Conservation (phyloP, 2,113 vertebrate species). For the Mobula hypostoma region DNA sequence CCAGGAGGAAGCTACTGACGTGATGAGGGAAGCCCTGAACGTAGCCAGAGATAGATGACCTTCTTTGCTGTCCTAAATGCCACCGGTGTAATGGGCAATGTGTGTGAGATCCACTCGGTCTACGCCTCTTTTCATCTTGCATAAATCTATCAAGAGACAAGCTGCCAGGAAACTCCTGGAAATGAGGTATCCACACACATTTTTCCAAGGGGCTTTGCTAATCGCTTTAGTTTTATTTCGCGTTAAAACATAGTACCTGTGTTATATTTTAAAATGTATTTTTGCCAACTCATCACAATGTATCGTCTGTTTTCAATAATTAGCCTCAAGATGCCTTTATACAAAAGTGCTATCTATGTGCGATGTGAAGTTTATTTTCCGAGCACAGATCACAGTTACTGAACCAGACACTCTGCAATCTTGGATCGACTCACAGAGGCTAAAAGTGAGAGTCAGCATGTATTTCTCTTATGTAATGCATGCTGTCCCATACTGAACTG, state of each 20-base stretch:
- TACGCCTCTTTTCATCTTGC: no score
- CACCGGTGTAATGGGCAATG: no score
- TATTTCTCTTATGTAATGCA: not conserved
- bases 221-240: not conserved
- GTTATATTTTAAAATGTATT: not conserved
- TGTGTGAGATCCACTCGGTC: no score
- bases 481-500: not conserved
- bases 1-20: no score
- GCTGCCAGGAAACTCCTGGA: not conserved
- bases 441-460: not conserved
- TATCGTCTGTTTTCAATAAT: not conserved
- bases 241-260: not conserved
- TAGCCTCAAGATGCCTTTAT: not conserved
- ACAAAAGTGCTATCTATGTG: not conserved
- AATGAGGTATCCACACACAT: not conserved
- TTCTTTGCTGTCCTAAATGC: no score
- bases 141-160: not conserved
- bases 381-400: not conserved
- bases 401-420: not conserved
- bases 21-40: no score
- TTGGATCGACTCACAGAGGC: not conserved
- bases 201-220: not conserved
- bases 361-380: not conserved
- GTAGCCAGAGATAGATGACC: no score
- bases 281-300: not conserved